These are phyloP conservation scores for Lepeophtheirus nordmannii DNA, from an alignment of 2,888 invertebrate species.

Conservation along the genomic window DNA sequence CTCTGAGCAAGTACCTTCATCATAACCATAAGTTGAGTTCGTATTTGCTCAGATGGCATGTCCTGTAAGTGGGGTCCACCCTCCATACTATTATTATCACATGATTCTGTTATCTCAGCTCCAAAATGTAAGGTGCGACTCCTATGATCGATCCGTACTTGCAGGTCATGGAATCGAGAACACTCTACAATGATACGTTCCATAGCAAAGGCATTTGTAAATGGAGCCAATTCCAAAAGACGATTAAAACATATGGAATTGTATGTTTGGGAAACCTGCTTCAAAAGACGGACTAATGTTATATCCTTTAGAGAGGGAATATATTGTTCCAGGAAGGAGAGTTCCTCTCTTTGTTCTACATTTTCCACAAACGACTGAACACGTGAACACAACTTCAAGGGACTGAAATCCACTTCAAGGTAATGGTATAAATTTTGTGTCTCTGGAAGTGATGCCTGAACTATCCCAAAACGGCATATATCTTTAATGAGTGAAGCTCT, in stretches of 20 bases:
- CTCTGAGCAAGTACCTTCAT: slow-evolving; percentile 67
- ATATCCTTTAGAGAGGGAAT: slow-evolving; percentile 74
- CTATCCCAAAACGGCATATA: slow-evolving; percentile 60
- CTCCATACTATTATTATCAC: slow-evolving; percentile 74
- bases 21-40: slow-evolving; percentile 77
- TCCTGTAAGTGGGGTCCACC: slow-evolving; percentile 51
- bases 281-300: slow-evolving; percentile 71
- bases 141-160: slow-evolving; percentile 51
- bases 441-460: slow-evolving; percentile 66
- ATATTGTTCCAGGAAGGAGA: slow-evolving; percentile 57
- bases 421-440: slow-evolving; percentile 67
- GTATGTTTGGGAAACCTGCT: slow-evolving; percentile 76
- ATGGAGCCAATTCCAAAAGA: slow-evolving; percentile 66
- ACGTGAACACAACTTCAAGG: slow-evolving; percentile 63
- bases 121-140: slow-evolving; percentile 75
- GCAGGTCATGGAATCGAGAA: slow-evolving; percentile 87
- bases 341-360: slow-evolving; percentile 50
- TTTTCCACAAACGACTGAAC: slow-evolving; percentile 63
- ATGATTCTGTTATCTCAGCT: slow-evolving; percentile 72
- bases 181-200: slow-evolving; percentile 87
- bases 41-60: slow-evolving; percentile 84
- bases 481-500: slow-evolving; percentile 38
- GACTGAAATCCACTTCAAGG: slow-evolving; percentile 93
- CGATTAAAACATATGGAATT: slow-evolving; percentile 78
- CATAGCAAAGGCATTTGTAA: slow-evolving; percentile 69